Base-by-base conservation (phyloP, 1,140 invertebrate species). In the Lepidurus arcticus region DNA sequence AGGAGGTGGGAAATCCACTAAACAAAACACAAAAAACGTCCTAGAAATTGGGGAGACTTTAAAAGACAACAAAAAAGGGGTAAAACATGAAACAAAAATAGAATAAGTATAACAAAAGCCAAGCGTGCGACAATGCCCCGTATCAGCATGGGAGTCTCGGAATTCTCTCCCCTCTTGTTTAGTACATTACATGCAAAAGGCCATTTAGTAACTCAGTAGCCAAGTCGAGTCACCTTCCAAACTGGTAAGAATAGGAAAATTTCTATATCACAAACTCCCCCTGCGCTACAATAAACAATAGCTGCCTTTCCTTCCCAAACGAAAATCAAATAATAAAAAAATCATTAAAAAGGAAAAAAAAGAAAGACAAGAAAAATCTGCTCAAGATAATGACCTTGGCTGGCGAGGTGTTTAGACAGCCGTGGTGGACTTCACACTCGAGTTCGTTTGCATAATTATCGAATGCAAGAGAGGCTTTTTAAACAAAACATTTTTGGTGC, bases 121-220 rank as follows among this genome's bases (percentile, higher is more conserved):
- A 65, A 65, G 53, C 53, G 53, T 65, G 53, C 21, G 53, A 65
- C 53, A 65, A 65, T 65, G 53, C 53, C 21, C 21, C 21, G 16
- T 21, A 65, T 13, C 21, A 65, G 9, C 53, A 65, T 65, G 53
- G 34, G 21, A 65, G 53, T 65, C 53, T 47, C 53, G 53, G 53
- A 65, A 65, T 65, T 65, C 53, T 65, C 53, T 65, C 7, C n/a
- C 21, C 53, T 65, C 53, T 65, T 65, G 53, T 65, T 65, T 65
- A 65, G 21, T 65, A 13, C 53, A 65, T 16, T 65, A 65, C 53
- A 65, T 65, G 53, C 53, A 65, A 65, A 65, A 65, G 21, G 16
- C 53, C 8, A 13, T 65, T 65, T 65, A 65, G 21, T n/a, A 65
- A 21, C 16, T 65, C 16, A 8, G 53, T n/a, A 13, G 53, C 16